phyloP scores from a whole-genome alignment of 2,888 invertebrate genomes.

The Deilephila porcellus region DNA sequence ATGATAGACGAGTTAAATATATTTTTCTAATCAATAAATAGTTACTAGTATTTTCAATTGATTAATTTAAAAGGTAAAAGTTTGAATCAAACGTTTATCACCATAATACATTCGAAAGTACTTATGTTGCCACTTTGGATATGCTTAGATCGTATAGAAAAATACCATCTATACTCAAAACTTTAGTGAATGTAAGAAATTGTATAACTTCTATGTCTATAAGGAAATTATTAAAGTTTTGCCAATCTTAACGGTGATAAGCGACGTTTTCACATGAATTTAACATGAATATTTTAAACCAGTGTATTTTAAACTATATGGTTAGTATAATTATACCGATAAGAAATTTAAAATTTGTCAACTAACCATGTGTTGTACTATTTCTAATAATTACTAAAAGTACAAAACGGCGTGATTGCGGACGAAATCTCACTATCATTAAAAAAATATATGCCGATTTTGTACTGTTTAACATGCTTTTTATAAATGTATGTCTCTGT shows the following conservation, averaged over 20 bases:
- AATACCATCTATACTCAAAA: background rate
- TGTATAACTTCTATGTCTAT: background rate
- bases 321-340: conserved; percentile 33
- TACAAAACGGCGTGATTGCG: conserved; percentile 40
- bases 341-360: conserved; percentile 25
- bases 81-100: conserved; percentile 36
- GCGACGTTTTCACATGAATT: conserved; percentile 33
- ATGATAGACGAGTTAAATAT: conserved; percentile 53
- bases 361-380: conserved; percentile 31
- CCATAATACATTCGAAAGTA: conserved; percentile 30
- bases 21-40: conserved; percentile 56
- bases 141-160: conserved; percentile 32
- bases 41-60: conserved; percentile 34
- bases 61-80: conserved; percentile 31
- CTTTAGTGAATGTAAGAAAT: background rate
- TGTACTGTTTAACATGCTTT: conserved; percentile 49
- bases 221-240: background rate
- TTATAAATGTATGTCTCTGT: conserved; percentile 44
- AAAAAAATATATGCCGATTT: conserved; percentile 41
- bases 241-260: conserved; percentile 38
- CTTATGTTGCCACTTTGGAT: conserved; percentile 30
- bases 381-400: conserved; percentile 29
- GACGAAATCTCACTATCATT: conserved; percentile 29
- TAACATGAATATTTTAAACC: conserved; percentile 36
- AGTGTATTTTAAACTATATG: conserved; percentile 42